phyloP scores from a whole-genome alignment of 2,113 vertebrate species.

The Xenopus tropicalis region UCB_Xtro_10.0 CM004450.2:54891001-54891500 shows the following conservation, averaged over 20 bases:
- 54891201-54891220: not conserved
- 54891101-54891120: slow-evolving; percentile 29
- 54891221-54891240: not conserved
- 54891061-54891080: slow-evolving; percentile 44
- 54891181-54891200: slow-evolving; percentile 4
- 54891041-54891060: slow-evolving; percentile 41
- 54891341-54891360: no score
- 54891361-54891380: no score
- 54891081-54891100: slow-evolving; percentile 45
- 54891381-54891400: no score
- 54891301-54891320: no score
- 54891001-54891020: slow-evolving; percentile 44
- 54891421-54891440: no score
- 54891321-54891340: no score
- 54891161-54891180: not conserved
- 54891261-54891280: not conserved
- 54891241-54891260: not conserved
- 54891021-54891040: slow-evolving; percentile 35
- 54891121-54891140: slow-evolving; percentile 3
- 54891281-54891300: not conserved
- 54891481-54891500: no score
- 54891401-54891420: no score
- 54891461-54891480: no score
- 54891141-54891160: not conserved
- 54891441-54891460: no score